Base-by-base conservation (phyloP, 2,888 invertebrate genomes). In the Chirona hameri region DNA sequence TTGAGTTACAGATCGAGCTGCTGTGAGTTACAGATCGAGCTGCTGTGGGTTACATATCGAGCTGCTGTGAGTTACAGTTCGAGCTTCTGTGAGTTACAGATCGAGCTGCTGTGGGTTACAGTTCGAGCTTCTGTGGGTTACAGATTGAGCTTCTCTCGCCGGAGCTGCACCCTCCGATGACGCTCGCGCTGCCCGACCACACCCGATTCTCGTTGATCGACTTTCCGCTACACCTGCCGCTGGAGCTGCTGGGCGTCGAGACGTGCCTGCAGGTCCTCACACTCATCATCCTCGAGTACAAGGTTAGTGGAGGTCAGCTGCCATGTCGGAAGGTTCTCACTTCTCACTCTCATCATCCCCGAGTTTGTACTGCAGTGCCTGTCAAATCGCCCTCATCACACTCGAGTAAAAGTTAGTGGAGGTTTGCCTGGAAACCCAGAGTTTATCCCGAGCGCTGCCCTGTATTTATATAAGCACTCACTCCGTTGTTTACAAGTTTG, bases 211-310 rank as follows among this genome's bases (percentile, higher is more conserved):
- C 96, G 72, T 90, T 99, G 86, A 95, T 99, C 55, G 99, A 99
- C 89, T 99, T 99, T 88, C 99, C 99, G 0, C 90, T 99, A 83
- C 99, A 99, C 90, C 90, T 99, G 87, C 99, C 99, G 39, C 89
- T 99, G 86, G 99, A 99, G 88, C 90, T 99, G 83, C 91, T 99
- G 84, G 99, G 99, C 85, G 97, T 99, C 46, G 99, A 99, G 87
- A 96, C 96, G 57, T 99, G 99, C 89, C 91, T 99, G 83, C 96
- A 96, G 90, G 98, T 85, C 18, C 91, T 99, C 85, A 97, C 97
- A 15, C 92, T 98, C 86, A 98, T 99, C 86, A 91, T 99, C 86
- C 90, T 99, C 86, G 99, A 99, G 90, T 95, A 98, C 89, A 99
- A 99, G 91, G 95, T 92, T 86, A 86, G 85, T 84, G 21, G 39